Base-by-base conservation (phyloP, 2,113 vertebrate species). In the Carassius auratus region DNA sequence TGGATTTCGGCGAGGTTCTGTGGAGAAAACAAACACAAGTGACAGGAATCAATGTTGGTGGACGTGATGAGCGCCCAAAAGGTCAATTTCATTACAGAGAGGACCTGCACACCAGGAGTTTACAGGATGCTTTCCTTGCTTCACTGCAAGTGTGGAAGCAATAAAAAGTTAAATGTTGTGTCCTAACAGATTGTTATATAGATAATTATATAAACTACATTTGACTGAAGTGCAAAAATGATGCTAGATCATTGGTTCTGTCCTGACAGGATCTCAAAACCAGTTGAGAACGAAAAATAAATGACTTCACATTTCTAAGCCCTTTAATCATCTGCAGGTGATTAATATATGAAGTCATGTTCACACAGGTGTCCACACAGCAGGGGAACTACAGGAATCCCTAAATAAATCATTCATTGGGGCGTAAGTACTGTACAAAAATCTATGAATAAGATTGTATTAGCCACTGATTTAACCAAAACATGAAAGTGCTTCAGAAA, bases 1-100 rank as follows among this genome's bases (percentile, higher is more conserved):
- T 98, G 96, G 90, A 98, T 97, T 95, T 99, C 98, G 88, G 97
- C 95, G 3, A 99, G 95, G 85, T 98, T 97, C 98, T 99, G 88
- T 84, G 6, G 45, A 77, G n/a, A 59, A 30, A 85, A 73, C 9
- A 42, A 19, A 69, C 66, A 69, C 64, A 17, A 15, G 68, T 9
- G 66, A 69, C 66, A 69, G 15, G 15, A 38, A 42, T 42, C 69
- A 73, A 13, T 73, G 69, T 2, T 42, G 69, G 68, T 12, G 68
- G 36, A 71, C 4, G 2, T 42, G 17, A 42, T 21, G 68, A 71
- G 36, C 2, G 9, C 4, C 26, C 7, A 19, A 76, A 76, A 55
- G 75, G 73, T 75, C 42, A 75, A 75, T 48, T 23, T 75, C 21
- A 75, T 75, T 8, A 75, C 36, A 42, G 68, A 71, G 36, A 9